Evolutionary conservation across 2,888 invertebrate genomes (phyloP).

Genomic region (Diaprepes abbreviatus): DNA sequence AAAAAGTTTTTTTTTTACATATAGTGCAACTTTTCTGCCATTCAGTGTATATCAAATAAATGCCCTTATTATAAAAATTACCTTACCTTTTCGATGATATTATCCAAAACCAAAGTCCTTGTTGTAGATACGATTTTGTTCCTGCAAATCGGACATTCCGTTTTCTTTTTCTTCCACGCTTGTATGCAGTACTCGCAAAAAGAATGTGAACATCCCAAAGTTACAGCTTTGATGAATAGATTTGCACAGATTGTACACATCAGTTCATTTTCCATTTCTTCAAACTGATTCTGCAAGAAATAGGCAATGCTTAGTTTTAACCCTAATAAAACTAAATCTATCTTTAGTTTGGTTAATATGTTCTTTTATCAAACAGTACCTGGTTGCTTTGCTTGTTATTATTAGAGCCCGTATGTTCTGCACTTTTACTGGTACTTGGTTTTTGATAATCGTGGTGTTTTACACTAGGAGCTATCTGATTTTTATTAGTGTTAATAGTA

Average conservation of each 20-base stretch:
- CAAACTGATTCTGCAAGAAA: conserved; percentile 44
- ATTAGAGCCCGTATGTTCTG: neutral
- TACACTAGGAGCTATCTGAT: neutral
- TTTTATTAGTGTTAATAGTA: neutral
- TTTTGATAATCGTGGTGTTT: conserved; percentile 17
- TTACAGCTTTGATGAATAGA: conserved; percentile 78
- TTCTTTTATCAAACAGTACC: conserved; percentile 11
- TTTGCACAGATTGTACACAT: conserved; percentile 84
- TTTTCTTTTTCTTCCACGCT: conserved; percentile 78
- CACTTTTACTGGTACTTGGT: conserved; percentile 14
- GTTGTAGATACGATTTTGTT: conserved; percentile 69
- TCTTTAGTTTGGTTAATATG: too few relatives aligned
- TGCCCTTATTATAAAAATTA: conserved; percentile 56
- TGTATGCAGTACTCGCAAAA: conserved; percentile 81
- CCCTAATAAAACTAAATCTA: too few relatives aligned
- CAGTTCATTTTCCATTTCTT: conserved; percentile 75
- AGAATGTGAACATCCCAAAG: conserved; percentile 81
- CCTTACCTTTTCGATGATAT: conserved; percentile 80
- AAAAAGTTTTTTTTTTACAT: too few relatives aligned
- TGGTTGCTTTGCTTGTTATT: conserved; percentile 6
- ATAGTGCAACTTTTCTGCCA: too few relatives aligned
- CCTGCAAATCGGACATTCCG: conserved; percentile 81
- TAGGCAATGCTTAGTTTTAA: too few relatives aligned
- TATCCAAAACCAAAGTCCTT: conserved; percentile 77
- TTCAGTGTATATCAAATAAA: too few relatives aligned